Evolutionary conservation across 2,888 invertebrate species (phyloP).

Genomic region (Arctia plantaginis): DNA sequence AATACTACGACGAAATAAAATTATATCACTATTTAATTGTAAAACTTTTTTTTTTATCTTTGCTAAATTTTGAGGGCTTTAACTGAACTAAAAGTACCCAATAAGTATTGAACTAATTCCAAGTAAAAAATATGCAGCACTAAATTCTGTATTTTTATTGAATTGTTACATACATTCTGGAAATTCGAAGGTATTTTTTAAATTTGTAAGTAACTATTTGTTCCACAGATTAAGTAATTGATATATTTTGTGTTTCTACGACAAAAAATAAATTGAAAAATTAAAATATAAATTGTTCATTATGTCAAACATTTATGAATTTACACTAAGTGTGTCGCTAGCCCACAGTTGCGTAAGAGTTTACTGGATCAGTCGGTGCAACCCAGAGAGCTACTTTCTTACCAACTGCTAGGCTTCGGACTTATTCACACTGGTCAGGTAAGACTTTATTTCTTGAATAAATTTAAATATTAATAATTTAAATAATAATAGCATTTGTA

Average conservation of each 20-base stretch:
- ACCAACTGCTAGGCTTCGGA: constrained; percentile 62
- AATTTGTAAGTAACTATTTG: too few relatives aligned
- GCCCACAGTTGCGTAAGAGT: constrained; percentile 72
- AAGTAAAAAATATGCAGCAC: background rate
- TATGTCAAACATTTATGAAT: constrained; percentile 11
- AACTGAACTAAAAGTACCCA: background rate
- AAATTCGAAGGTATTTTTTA: too few relatives aligned
- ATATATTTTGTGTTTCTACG: background rate
- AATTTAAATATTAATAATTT: background rate
- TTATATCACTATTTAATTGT: too few relatives aligned
- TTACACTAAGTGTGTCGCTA: constrained; percentile 53
- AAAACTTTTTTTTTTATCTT: too few relatives aligned
- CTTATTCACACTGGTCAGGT: constrained; percentile 60
- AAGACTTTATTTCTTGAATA: constrained; percentile 24
- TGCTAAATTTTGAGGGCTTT: background rate
- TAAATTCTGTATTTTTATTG: background rate
- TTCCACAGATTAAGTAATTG: background rate
- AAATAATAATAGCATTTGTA: background rate
- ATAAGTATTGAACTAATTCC: background rate
- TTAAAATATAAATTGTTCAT: background rate
- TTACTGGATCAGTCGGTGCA: constrained; percentile 81
- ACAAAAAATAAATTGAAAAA: too few relatives aligned
- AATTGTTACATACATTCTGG: background rate
- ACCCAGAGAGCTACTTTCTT: constrained; percentile 82
- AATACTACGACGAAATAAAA: background rate